These are phyloP conservation scores for Phoxinus dragarum DNA, from an alignment of 2,797 vertebrate genomes.

Conservation along the genomic window DNA sequence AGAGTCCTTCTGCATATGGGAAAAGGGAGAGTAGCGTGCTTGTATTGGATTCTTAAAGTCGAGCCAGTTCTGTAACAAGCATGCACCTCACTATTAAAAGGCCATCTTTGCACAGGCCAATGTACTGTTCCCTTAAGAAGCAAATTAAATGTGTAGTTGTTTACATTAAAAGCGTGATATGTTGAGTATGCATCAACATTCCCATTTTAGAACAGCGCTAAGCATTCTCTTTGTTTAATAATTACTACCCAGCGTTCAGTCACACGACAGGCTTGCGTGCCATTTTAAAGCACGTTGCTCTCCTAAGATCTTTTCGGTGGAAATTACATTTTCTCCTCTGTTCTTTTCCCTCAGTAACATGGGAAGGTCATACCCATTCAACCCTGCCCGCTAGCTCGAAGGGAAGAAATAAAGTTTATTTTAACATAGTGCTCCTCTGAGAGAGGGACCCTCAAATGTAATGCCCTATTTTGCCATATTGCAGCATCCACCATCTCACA, in stretches of 20 bases:
- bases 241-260: slow-evolving; percentile 17
- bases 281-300: slow-evolving; percentile 21
- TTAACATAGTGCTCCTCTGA: slow-evolving; percentile 56
- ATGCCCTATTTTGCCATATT: slow-evolving; percentile 52
- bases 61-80: neutral
- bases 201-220: slow-evolving; percentile 20
- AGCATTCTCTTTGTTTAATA: slow-evolving; percentile 33
- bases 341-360: slow-evolving; percentile 48
- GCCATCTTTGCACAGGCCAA: neutral
- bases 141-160: neutral
- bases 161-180: slow-evolving; percentile 17
- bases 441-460: slow-evolving; percentile 47
- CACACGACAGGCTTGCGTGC: slow-evolving; percentile 34
- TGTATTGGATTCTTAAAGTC: neutral
- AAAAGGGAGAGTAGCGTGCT: neutral
- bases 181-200: slow-evolving; percentile 15
- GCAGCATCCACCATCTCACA: slow-evolving; percentile 1
- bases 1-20: neutral
- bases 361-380: slow-evolving; percentile 50
- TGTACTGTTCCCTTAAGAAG: neutral
- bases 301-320: slow-evolving; percentile 25
- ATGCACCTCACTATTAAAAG: neutral
- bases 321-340: slow-evolving; percentile 42
- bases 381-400: slow-evolving; percentile 46
- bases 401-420: slow-evolving; percentile 59